Evolutionary conservation across 2,888 invertebrate species (phyloP).

Genomic region (Pyrocoelia pectoralis): DNA sequence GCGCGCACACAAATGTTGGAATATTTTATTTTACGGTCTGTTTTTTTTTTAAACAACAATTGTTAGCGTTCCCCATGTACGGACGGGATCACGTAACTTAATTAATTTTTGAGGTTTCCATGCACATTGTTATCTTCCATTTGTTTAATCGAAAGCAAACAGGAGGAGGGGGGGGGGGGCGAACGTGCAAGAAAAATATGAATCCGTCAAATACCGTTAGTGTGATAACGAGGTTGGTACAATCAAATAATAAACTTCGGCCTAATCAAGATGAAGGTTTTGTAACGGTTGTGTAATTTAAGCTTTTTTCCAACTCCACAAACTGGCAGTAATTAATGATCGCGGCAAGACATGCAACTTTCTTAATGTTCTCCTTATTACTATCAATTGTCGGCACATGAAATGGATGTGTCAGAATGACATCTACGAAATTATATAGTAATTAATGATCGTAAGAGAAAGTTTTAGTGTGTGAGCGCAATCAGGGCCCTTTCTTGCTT

Average conservation of each 20-base stretch:
- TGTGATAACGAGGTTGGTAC: background rate
- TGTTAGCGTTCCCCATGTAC: no score
- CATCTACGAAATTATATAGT: background rate
- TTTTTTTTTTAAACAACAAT: background rate
- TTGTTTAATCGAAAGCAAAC: background rate
- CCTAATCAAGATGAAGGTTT: background rate
- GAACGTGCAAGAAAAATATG: no score
- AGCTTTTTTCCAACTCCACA: background rate
- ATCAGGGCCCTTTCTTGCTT: no score
- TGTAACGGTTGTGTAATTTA: background rate
- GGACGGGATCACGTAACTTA: background rate
- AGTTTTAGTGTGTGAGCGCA: no score
- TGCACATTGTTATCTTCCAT: no score
- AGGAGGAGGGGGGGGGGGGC: no score
- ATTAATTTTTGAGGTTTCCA: background rate
- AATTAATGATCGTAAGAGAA: background rate
- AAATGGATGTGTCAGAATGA: background rate
- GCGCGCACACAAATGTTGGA: background rate
- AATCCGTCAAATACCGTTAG: no score
- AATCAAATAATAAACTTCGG: background rate
- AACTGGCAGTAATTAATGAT: slow-evolving; percentile 1
- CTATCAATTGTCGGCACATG: background rate
- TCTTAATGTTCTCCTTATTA: slow-evolving; percentile 1
- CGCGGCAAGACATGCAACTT: background rate
- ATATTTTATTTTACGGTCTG: background rate